These are phyloP conservation scores for Bradypodion pumilum DNA, from an alignment of 2,797 vertebrate species.

Conservation along the genomic window DNA sequence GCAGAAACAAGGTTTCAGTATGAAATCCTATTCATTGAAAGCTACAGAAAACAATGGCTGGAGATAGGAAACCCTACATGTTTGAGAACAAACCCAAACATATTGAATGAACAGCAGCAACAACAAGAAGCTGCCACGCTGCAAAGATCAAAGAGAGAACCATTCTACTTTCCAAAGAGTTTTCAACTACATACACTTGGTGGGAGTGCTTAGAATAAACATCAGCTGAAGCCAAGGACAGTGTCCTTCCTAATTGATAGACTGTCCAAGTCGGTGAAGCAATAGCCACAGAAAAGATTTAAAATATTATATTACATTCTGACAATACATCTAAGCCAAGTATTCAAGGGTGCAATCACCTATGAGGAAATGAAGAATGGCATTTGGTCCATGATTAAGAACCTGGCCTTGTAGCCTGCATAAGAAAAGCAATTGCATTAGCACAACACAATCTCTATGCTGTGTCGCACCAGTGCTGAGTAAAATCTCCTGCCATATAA, in stretches of 20 bases:
- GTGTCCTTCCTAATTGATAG: neutral
- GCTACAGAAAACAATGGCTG: neutral
- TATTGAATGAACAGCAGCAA: neutral
- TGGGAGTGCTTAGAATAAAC: neutral
- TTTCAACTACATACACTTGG: neutral
- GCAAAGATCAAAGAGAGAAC: neutral
- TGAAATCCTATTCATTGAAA: neutral
- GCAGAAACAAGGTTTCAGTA: neutral
- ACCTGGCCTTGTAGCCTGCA: neutral
- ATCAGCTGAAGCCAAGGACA: neutral
- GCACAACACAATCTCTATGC: no score
- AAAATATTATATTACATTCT: no score
- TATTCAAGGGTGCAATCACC: neutral
- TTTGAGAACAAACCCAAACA: neutral
- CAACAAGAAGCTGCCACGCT: neutral
- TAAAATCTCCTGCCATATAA: no score
- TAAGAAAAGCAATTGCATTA: neutral
- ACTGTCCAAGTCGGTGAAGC: neutral
- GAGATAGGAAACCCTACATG: neutral
- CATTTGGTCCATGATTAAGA: neutral
- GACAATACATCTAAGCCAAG: neutral
- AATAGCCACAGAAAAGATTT: neutral
- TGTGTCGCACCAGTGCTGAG: no score
- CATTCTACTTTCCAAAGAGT: neutral
- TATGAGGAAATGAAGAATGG: neutral